phyloP scores from a whole-genome alignment of 2,797 vertebrate species.

The Lagodon rhomboides region DNA sequence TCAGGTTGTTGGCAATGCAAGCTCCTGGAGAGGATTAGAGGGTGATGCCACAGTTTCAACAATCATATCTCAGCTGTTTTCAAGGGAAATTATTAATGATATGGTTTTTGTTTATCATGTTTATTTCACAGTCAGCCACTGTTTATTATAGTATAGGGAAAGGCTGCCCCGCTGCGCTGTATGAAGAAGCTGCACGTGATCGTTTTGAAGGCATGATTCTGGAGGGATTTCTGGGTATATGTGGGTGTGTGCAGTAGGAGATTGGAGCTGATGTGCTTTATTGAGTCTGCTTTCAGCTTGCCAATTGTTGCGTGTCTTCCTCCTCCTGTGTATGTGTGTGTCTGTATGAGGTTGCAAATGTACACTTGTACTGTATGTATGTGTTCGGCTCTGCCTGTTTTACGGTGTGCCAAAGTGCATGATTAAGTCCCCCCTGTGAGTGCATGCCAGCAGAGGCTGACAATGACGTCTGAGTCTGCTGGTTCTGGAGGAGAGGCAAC shows the following conservation, averaged over 20 bases:
- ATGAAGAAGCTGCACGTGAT: neutral
- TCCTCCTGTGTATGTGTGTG: slow-evolving; percentile 21
- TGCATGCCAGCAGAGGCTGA: slow-evolving; percentile 28
- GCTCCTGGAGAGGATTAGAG: neutral
- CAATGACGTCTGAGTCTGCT: slow-evolving; percentile 35
- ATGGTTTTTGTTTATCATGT: neutral
- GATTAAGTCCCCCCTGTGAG: slow-evolving; percentile 18
- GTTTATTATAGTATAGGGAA: slow-evolving; percentile 15
- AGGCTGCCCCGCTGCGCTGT: neutral
- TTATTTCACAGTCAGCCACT: slow-evolving; percentile 1
- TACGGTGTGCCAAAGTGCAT: slow-evolving; percentile 13
- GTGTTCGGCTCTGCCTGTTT: slow-evolving; percentile 9
- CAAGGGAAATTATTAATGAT: neutral
- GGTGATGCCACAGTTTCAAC: neutral
- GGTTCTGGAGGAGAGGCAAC: slow-evolving; percentile 45
- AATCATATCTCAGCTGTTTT: neutral
- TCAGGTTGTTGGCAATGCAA: neutral
- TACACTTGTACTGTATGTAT: slow-evolving; percentile 11
- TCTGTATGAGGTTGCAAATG: slow-evolving; percentile 10
- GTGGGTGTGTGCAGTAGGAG: slow-evolving; percentile 58
- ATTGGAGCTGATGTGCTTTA: slow-evolving; percentile 47
- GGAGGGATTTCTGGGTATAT: slow-evolving; percentile 36
- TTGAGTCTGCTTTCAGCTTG: slow-evolving; percentile 51
- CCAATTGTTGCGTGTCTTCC: slow-evolving; percentile 26
- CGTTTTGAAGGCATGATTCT: slow-evolving; percentile 31